Percentiles rank a stretch among this genome's conserved stretches.
phyloP scores from a whole-genome alignment of 2,888 invertebrate genomes.

The Clepsis dumicolana region DNA sequence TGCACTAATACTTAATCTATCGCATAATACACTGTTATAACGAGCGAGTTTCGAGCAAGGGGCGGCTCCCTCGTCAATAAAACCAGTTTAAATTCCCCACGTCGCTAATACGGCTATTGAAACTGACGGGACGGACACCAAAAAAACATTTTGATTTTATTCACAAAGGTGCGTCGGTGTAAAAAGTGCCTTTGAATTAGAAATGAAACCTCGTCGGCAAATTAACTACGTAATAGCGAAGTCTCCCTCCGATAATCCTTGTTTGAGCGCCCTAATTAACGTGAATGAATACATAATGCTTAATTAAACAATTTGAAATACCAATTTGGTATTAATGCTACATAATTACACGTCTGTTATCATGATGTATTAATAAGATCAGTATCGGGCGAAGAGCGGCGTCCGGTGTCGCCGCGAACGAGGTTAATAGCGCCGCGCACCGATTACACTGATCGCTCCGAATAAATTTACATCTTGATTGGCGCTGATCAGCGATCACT shows the following conservation, averaged over 20 bases:
- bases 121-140: constrained; percentile 22
- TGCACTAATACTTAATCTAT: constrained; percentile 62
- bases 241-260: constrained; percentile 25
- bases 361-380: constrained; percentile 66
- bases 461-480: constrained; percentile 84
- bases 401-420: constrained; percentile 71
- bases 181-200: constrained; percentile 21
- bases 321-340: constrained; percentile 35
- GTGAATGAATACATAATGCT: constrained; percentile 33
- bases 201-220: constrained; percentile 28
- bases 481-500: constrained; percentile 78
- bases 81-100: constrained; percentile 58
- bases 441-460: constrained; percentile 79
- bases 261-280: constrained; percentile 29
- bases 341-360: constrained; percentile 42
- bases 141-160: constrained; percentile 37
- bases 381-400: constrained; percentile 68
- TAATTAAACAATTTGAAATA: constrained; percentile 39
- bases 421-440: constrained; percentile 77
- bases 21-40: constrained; percentile 68
- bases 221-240: constrained; percentile 34
- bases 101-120: constrained; percentile 50
- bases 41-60: constrained; percentile 58
- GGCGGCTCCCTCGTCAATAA: constrained; percentile 64
- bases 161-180: constrained; percentile 19